A percentile compares a stretch with the other conserved stretches of the same genome.
phyloP scores from a whole-genome alignment of 1,140 invertebrate genomes.

The Meteorus sp. region DNA sequence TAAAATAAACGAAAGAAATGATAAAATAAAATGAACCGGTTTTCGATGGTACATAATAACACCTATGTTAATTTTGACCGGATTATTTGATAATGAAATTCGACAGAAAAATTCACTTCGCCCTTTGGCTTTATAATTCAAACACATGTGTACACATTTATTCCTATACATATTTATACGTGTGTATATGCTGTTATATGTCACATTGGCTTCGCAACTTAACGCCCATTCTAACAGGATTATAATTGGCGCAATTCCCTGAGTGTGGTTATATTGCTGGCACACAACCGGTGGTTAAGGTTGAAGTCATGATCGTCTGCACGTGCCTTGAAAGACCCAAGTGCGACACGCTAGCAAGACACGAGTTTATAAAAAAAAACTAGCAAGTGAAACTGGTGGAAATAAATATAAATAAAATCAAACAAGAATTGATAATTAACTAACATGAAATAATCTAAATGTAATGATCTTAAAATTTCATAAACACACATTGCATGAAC shows the following conservation, averaged over 20 bases:
- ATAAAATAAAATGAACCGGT: slow-evolving; percentile 11
- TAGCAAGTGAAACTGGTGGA: background rate
- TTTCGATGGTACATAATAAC: slow-evolving; percentile 3
- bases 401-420: background rate
- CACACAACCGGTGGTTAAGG: slow-evolving; percentile 20
- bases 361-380: too few species aligned
- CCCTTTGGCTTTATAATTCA: too few species aligned
- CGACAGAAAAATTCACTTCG: background rate
- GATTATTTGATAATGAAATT: slow-evolving; percentile 16
- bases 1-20: background rate
- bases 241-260: slow-evolving; percentile 20
- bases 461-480: too few species aligned
- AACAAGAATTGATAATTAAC: background rate
- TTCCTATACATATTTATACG: too few species aligned
- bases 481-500: too few species aligned
- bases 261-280: slow-evolving; percentile 7
- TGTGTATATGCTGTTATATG: background rate
- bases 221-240: slow-evolving; percentile 22
- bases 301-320: slow-evolving; percentile 26
- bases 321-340: slow-evolving; percentile 15
- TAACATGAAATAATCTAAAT: too few species aligned
- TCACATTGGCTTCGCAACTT: slow-evolving; percentile 11
- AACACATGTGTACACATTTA: too few species aligned
- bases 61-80: slow-evolving; percentile 21
- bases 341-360: slow-evolving; percentile 7